Evolutionary conservation across 2,888 invertebrate species (phyloP).

Genomic region (Branchipolynoe longqiensis): DNA sequence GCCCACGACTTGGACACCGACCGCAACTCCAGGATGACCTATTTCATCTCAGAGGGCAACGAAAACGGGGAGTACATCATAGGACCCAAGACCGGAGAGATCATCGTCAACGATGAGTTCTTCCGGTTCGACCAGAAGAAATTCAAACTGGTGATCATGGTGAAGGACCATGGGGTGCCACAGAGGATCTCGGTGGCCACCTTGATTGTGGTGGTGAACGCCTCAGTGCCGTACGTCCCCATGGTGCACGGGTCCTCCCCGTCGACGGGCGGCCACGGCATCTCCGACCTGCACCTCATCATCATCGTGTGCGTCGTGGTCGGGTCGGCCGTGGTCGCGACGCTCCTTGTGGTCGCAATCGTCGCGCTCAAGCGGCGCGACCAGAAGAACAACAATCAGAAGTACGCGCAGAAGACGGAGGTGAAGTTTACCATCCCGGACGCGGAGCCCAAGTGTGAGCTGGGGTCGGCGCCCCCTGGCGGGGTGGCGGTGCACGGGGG

Average conservation of each 20-base stretch:
- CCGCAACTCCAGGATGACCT: slow-evolving; percentile 43
- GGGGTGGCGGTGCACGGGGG: neutral
- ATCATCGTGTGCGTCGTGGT: slow-evolving; percentile 56
- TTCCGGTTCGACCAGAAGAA: slow-evolving; percentile 19
- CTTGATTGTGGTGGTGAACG: slow-evolving; percentile 61
- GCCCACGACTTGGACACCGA: slow-evolving; percentile 57
- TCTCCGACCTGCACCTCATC: slow-evolving; percentile 57
- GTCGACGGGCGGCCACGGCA: slow-evolving; percentile 40
- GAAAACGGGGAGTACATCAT: slow-evolving; percentile 47
- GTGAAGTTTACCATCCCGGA: slow-evolving; percentile 36
- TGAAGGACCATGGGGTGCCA: slow-evolving; percentile 60
- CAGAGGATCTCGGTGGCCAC: slow-evolving; percentile 53
- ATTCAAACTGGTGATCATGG: slow-evolving; percentile 52
- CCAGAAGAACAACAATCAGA: slow-evolving; percentile 43
- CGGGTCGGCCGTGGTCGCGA: slow-evolving; percentile 55
- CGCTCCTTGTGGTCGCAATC: slow-evolving; percentile 54
- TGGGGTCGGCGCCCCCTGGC: neutral
- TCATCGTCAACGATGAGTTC: slow-evolving; percentile 47
- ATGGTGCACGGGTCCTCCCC: slow-evolving; percentile 18
- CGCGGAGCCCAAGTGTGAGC: neutral
- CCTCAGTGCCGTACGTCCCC: slow-evolving; percentile 62
- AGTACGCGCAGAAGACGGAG: slow-evolving; percentile 53
- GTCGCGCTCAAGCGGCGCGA: slow-evolving; percentile 54
- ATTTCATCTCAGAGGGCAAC: slow-evolving; percentile 50
- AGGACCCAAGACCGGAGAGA: slow-evolving; percentile 47